Evolutionary conservation across 1,140 invertebrate species (phyloP), one percentile per base, ranked within the genome.

Genomic region (Archivesica marissinica): DNA sequence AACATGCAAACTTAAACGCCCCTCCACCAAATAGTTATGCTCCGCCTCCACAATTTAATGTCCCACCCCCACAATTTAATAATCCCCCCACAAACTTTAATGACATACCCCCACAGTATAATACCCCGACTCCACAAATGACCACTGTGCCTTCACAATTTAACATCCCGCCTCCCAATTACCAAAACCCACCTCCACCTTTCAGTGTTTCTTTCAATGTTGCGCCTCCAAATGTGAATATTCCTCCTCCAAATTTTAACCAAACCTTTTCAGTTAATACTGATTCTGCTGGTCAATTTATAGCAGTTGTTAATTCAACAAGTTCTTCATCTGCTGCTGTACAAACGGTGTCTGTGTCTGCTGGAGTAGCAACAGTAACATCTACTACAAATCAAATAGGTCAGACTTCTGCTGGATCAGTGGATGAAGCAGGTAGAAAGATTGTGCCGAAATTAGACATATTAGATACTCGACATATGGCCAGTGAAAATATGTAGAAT

Each of bases 401-500:
- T n/a, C n/a, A n/a, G n/a, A n/a, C n/a, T n/a, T n/a, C n/a, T n/a
- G n/a, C n/a, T n/a, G n/a, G n/a, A n/a, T n/a, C n/a, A 38, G n/a
- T 7, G 15, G 20, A 2, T 4, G 76, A 17, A n/a, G 41, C 4
- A 2, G 50, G 20, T 17, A 64, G 33, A 47, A 64, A 64, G 28
- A 33, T 64, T 66, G 39, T 64, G n/a, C 56, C 76, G n/a, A 79
- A 66, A 50, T 1, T 61, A 20, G 23, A 39, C 30, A 79, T 79
- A 20, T 50, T 79, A 44, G 76, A 79, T 28, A 79, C 56, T 9
- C 44, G 76, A 52, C 28, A 64, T 11, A 79, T 79, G 76, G 59
- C 4, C 59, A 35, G 59, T 35, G 59, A 64, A 64, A 35, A 13
- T 64, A 33, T 17, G 33, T 64, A 35, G 15, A 64, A 64, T 35